Evolutionary conservation across 2,113 vertebrate species (phyloP), one percentile per base, ranked within the genome.

Genomic region (Ploceus nigricollis): DNA sequence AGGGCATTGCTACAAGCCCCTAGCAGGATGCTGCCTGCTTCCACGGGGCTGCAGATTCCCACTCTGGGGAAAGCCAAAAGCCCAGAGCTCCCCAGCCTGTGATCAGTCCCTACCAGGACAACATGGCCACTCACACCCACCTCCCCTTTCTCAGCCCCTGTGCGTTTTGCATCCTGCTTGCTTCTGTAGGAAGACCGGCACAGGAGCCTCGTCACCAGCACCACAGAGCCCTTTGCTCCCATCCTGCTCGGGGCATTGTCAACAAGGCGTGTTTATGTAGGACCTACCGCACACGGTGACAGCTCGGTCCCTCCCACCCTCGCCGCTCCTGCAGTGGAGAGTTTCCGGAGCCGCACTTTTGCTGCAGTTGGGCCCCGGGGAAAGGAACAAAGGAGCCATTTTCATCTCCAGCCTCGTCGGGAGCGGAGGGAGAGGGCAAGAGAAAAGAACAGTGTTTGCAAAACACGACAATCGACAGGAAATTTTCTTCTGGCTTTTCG

Each of bases 301-400:
- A 75, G 93, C 84, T 64, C 9, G 2, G 87, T 89, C 87, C 96
- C 95, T 94, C 95, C 96, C 95, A 79, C 93, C 87, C 91, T 80
- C 13, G 8, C 83, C 0, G 50, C 92, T 50, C 6, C 1, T 53
- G 72, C 94, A 48, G 40, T 6, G 1, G 17, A 83, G 88, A 89
- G 70, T 88, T 96, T 95, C 92, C 39, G 66, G 95, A 96, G 93
- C 89, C 1, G 75, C 77, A 69, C 94, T 93, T 69, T 82, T 42
- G 23, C 90, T 91, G 93, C 93, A 89, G 73, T 95, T 95, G 94
- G 94, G 96, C 95, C 94, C 91, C 95, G 91, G 96, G 95, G 93
- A 96, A 87, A 85, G 94, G 94, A 95, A 96, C 90, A 96, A 96
- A 97, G 94, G 90, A 94, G 86, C 90, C 96, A 96, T 96, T 95